Evolutionary conservation across 2,113 vertebrate species (phyloP).

Genomic region (Vidua chalybeata): DNA sequence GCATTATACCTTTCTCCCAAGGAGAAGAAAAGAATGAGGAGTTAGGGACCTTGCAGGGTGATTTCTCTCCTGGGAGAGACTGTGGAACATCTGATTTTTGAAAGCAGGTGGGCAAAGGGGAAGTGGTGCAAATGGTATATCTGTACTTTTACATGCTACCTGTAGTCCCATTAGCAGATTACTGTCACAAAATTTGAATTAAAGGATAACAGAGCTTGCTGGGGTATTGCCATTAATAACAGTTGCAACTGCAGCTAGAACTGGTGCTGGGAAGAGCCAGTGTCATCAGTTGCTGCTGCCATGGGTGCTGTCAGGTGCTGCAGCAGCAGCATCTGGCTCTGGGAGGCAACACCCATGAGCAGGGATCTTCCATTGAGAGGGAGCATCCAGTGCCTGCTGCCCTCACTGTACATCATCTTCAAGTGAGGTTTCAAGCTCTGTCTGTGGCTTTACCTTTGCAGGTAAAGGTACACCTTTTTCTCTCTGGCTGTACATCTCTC

Average conservation of each 20-base stretch:
- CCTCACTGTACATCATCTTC: not conserved
- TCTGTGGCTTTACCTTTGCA: not conserved
- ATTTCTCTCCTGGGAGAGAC: not conserved
- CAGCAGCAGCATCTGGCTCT: not conserved
- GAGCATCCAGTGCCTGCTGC: not conserved
- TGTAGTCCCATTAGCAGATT: not conserved
- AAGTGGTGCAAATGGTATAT: not conserved
- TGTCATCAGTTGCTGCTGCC: rapidly evolving
- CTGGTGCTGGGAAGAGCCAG: not conserved
- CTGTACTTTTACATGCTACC: not conserved
- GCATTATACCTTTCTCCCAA: not conserved
- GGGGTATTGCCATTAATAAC: not conserved
- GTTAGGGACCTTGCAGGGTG: not conserved
- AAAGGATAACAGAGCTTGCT: not conserved
- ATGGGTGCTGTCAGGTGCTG: not conserved
- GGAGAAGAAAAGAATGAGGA: not conserved
- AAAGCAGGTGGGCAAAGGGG: not conserved
- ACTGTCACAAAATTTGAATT: not conserved
- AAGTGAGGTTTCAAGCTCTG: not conserved
- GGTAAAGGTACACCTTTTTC: not conserved
- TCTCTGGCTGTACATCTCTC: not conserved
- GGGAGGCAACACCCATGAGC: rapidly evolving
- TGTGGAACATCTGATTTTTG: not conserved
- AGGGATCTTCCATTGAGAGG: not conserved
- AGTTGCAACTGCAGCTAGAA: not conserved